phyloP scores from a whole-genome alignment of 1,140 invertebrate genomes.

The Stenopsyche tienmushanensis region DNA sequence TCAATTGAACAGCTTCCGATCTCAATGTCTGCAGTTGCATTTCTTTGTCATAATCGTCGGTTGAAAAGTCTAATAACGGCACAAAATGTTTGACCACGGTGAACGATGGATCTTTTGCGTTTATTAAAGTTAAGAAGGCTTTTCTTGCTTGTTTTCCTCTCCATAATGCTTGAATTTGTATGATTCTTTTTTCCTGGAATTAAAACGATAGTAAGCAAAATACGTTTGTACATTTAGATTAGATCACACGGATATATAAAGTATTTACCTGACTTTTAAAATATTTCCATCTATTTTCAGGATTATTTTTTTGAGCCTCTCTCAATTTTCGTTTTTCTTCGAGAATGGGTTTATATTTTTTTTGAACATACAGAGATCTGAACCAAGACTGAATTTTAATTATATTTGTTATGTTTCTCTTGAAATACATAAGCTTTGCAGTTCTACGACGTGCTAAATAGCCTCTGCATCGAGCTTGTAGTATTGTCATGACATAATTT shows the following conservation, averaged over 20 bases:
- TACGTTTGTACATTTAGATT: not conserved
- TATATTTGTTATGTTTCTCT: conserved; percentile 57
- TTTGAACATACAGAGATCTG: conserved; percentile 46
- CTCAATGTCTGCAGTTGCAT: conserved; percentile 67
- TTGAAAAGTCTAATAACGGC: conserved; percentile 69
- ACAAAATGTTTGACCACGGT: conserved; percentile 74
- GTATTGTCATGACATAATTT: conserved; percentile 50
- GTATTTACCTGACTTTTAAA: not conserved
- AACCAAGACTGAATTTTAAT: conserved; percentile 70
- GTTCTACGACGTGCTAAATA: conserved; percentile 60
- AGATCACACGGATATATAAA: not conserved
- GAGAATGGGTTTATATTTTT: conserved; percentile 41
- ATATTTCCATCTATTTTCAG: too few species aligned
- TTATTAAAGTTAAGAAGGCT: conserved; percentile 62
- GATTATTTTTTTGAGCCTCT: too few species aligned
- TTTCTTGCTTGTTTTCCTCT: conserved; percentile 59
- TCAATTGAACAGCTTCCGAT: conserved; percentile 72
- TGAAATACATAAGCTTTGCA: conserved; percentile 54
- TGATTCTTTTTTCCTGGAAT: conserved; percentile 59
- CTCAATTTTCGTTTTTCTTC: conserved; percentile 50
- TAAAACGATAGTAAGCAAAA: conserved; percentile 13
- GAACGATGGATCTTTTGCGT: conserved; percentile 67
- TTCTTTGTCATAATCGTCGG: conserved; percentile 71
- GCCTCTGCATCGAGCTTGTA: conserved; percentile 67
- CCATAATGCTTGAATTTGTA: conserved; percentile 69